A percentile compares a stretch with the other conserved stretches of the same genome.
These are phyloP conservation scores for Nerophis lumbriciformis DNA, from an alignment of 2,113 vertebrate species.

Conservation along the genomic window DNA sequence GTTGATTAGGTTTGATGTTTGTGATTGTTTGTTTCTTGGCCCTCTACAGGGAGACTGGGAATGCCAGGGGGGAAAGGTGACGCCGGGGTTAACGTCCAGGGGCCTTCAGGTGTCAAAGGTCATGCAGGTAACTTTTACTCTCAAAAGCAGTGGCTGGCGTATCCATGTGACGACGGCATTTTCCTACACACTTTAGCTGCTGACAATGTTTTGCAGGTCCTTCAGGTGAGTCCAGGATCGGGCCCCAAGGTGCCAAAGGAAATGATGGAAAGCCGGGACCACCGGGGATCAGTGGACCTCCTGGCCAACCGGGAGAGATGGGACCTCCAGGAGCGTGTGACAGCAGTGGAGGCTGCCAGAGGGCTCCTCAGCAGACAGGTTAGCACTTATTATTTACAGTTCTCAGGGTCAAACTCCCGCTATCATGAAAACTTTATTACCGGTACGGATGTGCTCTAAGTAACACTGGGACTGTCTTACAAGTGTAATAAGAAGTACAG, in stretches of 20 bases:
- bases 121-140: slow-evolving; percentile 57
- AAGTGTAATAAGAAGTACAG: too few relatives aligned
- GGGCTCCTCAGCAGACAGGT: slow-evolving; percentile 50
- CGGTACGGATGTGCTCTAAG: too few relatives aligned
- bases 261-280: slow-evolving; percentile 69
- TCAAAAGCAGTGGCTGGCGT: too few relatives aligned
- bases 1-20: not conserved
- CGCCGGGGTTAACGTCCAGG: slow-evolving; percentile 59
- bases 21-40: not conserved
- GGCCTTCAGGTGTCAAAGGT: slow-evolving; percentile 65
- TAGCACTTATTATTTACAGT: not conserved
- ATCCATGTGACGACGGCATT: too few relatives aligned
- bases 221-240: slow-evolving; percentile 73
- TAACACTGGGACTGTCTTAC: too few relatives aligned
- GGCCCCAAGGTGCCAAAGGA: slow-evolving; percentile 70
- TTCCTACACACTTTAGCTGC: too few relatives aligned
- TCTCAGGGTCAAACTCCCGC: too few relatives aligned
- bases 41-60: slow-evolving; percentile 60
- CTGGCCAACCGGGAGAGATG: slow-evolving; percentile 74
- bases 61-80: slow-evolving; percentile 58
- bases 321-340: slow-evolving; percentile 78
- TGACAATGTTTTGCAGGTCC: slow-evolving; percentile 60
- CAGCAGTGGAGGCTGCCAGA: slow-evolving; percentile 73
- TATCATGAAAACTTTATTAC: too few relatives aligned
- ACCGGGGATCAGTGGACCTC: slow-evolving; percentile 62